Base-by-base conservation (phyloP, 2,797 vertebrate species). In the Poecilia picta region DNA sequence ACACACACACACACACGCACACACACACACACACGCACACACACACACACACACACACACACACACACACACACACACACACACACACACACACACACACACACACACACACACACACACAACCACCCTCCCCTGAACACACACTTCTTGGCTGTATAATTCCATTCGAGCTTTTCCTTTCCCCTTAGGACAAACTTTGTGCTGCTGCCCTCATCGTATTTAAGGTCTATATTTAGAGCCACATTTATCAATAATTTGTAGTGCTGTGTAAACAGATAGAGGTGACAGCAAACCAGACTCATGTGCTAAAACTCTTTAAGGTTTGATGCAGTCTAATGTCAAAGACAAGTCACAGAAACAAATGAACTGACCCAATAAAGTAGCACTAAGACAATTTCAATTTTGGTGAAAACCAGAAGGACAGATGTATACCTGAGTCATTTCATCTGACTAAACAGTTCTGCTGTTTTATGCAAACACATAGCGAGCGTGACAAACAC, bases 161-260 rank as follows among this genome's bases (percentile, higher is more conserved):
- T 83, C 79, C 90, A 79, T 87, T 72, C 47, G 84, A 79, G 76
- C 87, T 85, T 47, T 77, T 87, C 79, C 78, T 53, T 59, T 59
- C 16, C 70, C 74, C 84, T 77, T 46, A 36, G 86, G 87, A 86
- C 74, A 81, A 84, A 89, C 81, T 73, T 80, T 73, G 71, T 83
- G 72, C 75, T 87, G 84, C 84, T 77, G 75, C 74, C 82, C 84
- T 91, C 88, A 88, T 91, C 88, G 86, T 77, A 87, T 86, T 89
- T 75, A 81, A 8, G 31, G 46, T 79, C 83, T 89, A 92, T 88
- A 80, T 83, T 88, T 89, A 92, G 88, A 87, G 31, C 23, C 74
- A 18, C 41, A 36, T 74, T 85, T 82, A 93, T 94, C 83, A 91
- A 93, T 93, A 88, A 92, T 94, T 91, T 85, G 93, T 43, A 62